phyloP scores from a whole-genome alignment of 2,888 invertebrate species.

The Eristalis arbustorum region DNA sequence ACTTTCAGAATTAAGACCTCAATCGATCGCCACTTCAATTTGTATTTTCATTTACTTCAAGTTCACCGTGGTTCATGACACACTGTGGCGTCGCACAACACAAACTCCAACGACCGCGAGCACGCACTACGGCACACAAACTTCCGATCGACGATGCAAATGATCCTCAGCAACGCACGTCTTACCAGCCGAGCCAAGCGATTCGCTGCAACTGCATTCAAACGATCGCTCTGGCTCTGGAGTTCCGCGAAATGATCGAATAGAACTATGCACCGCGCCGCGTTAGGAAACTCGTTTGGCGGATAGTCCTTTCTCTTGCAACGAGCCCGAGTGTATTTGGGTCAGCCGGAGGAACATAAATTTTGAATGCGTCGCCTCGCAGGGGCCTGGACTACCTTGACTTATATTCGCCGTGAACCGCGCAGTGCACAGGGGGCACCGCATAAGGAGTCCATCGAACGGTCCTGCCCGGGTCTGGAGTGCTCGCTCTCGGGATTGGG shows the following conservation, averaged over 20 bases:
- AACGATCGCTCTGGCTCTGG: constrained; percentile 19
- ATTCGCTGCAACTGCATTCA: constrained; percentile 60
- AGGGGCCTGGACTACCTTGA: constrained; percentile 56
- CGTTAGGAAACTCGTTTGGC: not conserved
- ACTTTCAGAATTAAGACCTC: not conserved
- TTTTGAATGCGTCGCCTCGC: constrained; percentile 16
- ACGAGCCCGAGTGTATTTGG: constrained; percentile 24
- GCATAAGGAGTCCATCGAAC: constrained; percentile 56
- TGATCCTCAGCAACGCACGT: constrained; percentile 24
- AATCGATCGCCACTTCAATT: not conserved
- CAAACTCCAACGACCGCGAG: constrained; percentile 2
- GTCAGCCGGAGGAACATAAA: constrained; percentile 54
- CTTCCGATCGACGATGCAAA: constrained; percentile 54
- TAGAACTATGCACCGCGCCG: constrained; percentile 10
- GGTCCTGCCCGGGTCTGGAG: constrained; percentile 37
- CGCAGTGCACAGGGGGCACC: not conserved
- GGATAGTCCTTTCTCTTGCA: constrained; percentile 45
- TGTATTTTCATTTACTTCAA: not conserved
- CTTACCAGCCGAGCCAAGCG: constrained; percentile 59
- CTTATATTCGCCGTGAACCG: constrained; percentile 47
- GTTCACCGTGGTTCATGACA: not conserved
- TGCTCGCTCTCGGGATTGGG: constrained; percentile 40
- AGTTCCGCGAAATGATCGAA: constrained; percentile 39
- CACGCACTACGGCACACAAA: not conserved
- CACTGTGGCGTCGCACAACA: not conserved